Base-by-base conservation (phyloP, 2,888 invertebrate genomes). In the Pecten maximus region DNA sequence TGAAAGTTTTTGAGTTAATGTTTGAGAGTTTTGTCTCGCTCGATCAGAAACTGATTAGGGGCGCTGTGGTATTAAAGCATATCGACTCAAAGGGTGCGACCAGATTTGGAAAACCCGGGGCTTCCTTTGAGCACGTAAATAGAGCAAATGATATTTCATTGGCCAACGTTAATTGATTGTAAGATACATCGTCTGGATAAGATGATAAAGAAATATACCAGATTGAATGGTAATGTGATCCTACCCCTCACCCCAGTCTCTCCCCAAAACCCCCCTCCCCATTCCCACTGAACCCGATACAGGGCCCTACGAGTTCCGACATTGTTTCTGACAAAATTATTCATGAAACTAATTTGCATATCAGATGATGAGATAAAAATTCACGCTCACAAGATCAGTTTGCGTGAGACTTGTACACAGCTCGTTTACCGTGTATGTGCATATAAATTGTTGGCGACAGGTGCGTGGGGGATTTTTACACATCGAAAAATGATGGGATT, bases 331-430 rank as follows among this genome's bases (percentile, higher is more conserved):
- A 35, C 74, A 74, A 74, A 54, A 74, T 74, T 74, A 74, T 74
- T 74, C 74, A 74, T 74, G 74, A 74, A 74, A 74, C 74, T 74
- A 74, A 74, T 74, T 74, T 74, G 74, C 74, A 74, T 74, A 74
- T 74, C 35, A 74, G 74, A 74, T 74, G 74, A 74, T 74, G 28
- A 74, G 74, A 74, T 74, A 74, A 74, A 74, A 74, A 74, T 74
- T 74, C 74, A 74, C 74, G 74, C 74, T 74, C 74, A 74, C 74
- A 74, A 74, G 74, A 35, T 10, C 35, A 74, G 74, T 74, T 74
- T 74, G 74, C 35, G 28, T 74, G 74, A 74, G 74, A 35, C 74
- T 74, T 74, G 74, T 74, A 74, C 74, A 35, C 74, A 74, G 74
- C 8, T 74, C 74, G 35, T 74, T 74, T 74, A 74, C 28, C 74